phyloP scores from a whole-genome alignment of 37 sponge, comb jelly and placozoan genomes.

The Aplysina aerophoba region DNA sequence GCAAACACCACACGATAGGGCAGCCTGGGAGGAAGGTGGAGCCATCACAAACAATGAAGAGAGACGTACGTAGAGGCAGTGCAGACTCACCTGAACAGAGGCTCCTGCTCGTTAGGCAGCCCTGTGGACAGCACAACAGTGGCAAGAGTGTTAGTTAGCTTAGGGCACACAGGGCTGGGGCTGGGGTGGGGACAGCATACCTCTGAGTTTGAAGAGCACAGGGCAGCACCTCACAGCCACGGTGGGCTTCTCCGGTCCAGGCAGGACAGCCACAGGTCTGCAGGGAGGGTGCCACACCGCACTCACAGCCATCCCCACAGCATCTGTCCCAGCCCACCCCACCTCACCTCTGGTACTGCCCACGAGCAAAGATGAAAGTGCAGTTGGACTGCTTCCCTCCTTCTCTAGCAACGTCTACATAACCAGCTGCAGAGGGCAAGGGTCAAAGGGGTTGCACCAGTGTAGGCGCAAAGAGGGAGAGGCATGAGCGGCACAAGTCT shows the following conservation, averaged over 20 bases:
- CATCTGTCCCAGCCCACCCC: too few species aligned
- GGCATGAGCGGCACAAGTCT: too few species aligned
- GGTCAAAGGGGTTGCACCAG: too few species aligned
- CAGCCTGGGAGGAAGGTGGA: slow-evolving; percentile 55
- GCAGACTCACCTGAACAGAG: not conserved
- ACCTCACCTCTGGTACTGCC: too few species aligned
- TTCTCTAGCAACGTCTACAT: too few species aligned
- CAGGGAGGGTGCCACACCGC: too few species aligned
- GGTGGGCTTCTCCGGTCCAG: slow-evolving; percentile 84
- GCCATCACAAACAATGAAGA: not conserved
- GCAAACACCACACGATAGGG: slow-evolving; percentile 95
- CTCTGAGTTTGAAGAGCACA: slow-evolving; percentile 69
- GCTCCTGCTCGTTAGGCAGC: not conserved
- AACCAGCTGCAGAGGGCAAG: too few species aligned
- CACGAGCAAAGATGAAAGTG: too few species aligned
- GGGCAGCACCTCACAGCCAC: slow-evolving; percentile 86
- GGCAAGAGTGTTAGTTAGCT: not conserved
- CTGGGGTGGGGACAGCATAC: not conserved
- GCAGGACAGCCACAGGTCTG: slow-evolving; percentile 88
- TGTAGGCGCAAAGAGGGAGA: too few species aligned
- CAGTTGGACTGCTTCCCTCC: too few species aligned
- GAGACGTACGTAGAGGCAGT: not conserved
- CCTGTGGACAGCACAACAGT: not conserved
- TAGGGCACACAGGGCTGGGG: not conserved
- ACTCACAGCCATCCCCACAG: not conserved